Evolutionary conservation across 2,797 vertebrate species (phyloP).

Genomic region (Pseudochirops corinnae): DNA sequence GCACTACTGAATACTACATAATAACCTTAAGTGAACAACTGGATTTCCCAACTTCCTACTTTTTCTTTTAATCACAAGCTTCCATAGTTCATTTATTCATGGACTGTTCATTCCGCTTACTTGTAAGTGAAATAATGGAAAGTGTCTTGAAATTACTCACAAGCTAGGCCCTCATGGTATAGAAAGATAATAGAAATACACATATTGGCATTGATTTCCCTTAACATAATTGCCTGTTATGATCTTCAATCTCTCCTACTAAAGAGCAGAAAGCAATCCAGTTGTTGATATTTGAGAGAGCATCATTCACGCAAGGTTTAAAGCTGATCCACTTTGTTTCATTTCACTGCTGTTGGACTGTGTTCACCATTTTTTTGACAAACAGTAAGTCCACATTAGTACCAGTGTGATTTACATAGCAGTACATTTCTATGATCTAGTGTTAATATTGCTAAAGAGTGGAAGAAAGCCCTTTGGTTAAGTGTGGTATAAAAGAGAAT

Average conservation of each 20-base stretch:
- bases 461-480: neutral
- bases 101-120: neutral
- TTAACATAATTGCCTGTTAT: neutral
- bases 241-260: neutral
- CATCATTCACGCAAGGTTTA: neutral
- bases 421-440: neutral
- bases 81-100: neutral
- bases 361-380: neutral
- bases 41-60: neutral
- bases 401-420: neutral
- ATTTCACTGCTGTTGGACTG: neutral
- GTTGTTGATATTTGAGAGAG: neutral
- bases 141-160: neutral
- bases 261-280: neutral
- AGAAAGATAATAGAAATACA: neutral
- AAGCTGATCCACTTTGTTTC: slow-evolving; percentile 31
- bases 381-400: neutral
- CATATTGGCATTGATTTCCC: neutral
- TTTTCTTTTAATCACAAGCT: neutral
- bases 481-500: neutral
- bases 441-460: neutral
- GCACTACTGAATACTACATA: neutral
- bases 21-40: neutral
- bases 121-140: slow-evolving; percentile 5
- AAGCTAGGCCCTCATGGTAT: neutral